These are phyloP conservation scores for Cheilosia soror DNA, from an alignment of 2,888 invertebrate species.

Conservation along the genomic window DNA sequence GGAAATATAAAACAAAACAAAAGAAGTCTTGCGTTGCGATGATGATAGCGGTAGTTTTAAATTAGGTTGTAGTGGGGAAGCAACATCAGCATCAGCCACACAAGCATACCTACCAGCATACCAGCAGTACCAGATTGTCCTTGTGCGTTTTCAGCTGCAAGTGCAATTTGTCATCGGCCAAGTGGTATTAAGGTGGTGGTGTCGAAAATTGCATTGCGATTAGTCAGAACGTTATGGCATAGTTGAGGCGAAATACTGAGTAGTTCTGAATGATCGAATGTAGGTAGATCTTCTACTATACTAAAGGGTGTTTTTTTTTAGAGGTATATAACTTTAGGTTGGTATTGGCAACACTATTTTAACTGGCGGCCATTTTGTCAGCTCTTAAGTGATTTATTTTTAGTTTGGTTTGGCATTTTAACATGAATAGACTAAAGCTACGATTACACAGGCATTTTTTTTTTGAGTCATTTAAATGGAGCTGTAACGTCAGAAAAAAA, in stretches of 20 bases:
- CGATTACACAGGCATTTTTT: no score
- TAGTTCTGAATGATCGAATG: not conserved
- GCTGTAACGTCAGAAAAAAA: no score
- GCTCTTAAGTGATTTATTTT: no score
- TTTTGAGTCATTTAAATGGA: no score
- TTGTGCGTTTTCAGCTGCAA: slow-evolving; percentile 51
- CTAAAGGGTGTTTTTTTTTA: no score
- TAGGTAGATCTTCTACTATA: no score
- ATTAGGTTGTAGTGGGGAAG: slow-evolving; percentile 51
- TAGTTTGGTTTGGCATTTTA: no score
- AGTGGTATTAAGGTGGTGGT: slow-evolving; percentile 58
- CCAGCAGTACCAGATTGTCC: slow-evolving; percentile 51
- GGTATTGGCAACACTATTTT: no score
- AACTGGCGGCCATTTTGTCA: no score
- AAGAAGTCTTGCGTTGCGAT: slow-evolving; percentile 43
- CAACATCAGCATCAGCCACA: slow-evolving; percentile 10
- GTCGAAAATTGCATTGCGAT: slow-evolving; percentile 64
- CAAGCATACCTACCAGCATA: slow-evolving; percentile 33
- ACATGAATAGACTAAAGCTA: no score
- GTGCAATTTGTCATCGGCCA: slow-evolving; percentile 68
- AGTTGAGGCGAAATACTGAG: no score
- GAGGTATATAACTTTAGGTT: no score
- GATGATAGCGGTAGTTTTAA: slow-evolving; percentile 64
- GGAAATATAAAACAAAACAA: slow-evolving; percentile 55
- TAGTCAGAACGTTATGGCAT: slow-evolving; percentile 35